Percentiles rank a stretch among this genome's conserved stretches.
These are phyloP conservation scores for Oostethus manadensis DNA, from an alignment of 2,113 vertebrate genomes.

Conservation along the genomic window DNA sequence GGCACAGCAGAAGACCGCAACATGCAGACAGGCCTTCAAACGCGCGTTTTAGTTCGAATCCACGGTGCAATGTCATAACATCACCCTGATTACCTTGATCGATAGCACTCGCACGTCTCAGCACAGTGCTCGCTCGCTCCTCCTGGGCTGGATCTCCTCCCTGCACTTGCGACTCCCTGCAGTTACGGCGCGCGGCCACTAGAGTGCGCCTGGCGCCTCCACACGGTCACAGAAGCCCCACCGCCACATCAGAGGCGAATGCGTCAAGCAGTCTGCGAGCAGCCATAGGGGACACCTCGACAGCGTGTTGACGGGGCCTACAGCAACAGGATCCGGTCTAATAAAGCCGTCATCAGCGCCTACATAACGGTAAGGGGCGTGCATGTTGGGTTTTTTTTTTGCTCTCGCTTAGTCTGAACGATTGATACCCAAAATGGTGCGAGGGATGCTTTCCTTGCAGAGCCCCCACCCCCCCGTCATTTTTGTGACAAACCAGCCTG, in stretches of 20 bases:
- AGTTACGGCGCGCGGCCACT: constrained; percentile 33
- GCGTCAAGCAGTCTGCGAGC: constrained; percentile 64
- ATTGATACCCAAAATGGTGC: constrained; percentile 46
- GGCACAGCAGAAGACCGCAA: constrained; percentile 6
- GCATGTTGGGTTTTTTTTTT: not conserved
- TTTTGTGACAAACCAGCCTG: constrained; percentile 41
- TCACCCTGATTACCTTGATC: constrained; percentile 41
- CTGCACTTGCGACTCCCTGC: constrained; percentile 30
- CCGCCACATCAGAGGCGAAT: constrained; percentile 65
- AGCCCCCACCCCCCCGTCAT: constrained; percentile 32
- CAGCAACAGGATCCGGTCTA: constrained; percentile 41
- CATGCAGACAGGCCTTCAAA: constrained; percentile 31
- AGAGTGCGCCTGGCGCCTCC: constrained; percentile 44
- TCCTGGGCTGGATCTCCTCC: constrained; percentile 37
- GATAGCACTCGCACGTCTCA: constrained; percentile 39
- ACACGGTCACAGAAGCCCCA: constrained; percentile 33
- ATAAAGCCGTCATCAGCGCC: constrained; percentile 11
- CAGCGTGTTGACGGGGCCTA: constrained; percentile 44
- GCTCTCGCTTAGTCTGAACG: constrained; percentile 19
- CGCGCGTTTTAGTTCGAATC: not conserved
- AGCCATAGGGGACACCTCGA: constrained; percentile 54
- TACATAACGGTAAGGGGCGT: constrained; percentile 45
- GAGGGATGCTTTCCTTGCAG: constrained; percentile 37
- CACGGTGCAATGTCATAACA: constrained; percentile 5
- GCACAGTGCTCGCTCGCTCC: constrained; percentile 59